Percentiles rank a stretch among this genome's conserved stretches.
These are phyloP conservation scores for Noctua fimbriata DNA, from an alignment of 2,888 invertebrate species.

Conservation along the genomic window DNA sequence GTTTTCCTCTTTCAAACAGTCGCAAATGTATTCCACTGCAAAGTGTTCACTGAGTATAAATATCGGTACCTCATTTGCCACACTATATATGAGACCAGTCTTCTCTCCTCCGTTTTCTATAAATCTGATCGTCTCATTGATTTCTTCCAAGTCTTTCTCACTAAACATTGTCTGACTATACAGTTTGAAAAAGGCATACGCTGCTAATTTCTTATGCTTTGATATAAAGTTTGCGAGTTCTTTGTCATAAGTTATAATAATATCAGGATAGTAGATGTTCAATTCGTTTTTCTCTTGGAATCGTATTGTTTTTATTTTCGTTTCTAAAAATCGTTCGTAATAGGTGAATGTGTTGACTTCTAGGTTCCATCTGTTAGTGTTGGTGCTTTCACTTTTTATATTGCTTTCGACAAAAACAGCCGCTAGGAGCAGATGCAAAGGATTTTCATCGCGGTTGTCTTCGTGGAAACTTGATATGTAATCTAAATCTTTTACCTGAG, in stretches of 20 bases:
- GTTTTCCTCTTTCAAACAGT: conserved; percentile 32
- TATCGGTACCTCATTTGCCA: conserved; percentile 35
- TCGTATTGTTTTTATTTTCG: conserved; percentile 44
- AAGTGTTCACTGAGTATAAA: conserved; percentile 55
- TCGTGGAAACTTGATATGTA: background rate
- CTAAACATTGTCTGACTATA: conserved; percentile 18
- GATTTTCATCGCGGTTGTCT: conserved; percentile 2
- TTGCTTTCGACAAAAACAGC: conserved; percentile 48
- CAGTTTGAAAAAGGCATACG: conserved; percentile 35
- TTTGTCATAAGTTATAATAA: conserved; percentile 36
- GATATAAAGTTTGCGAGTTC: conserved; percentile 43
- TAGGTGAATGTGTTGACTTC: conserved; percentile 33
- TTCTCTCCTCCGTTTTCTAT: conserved; percentile 47
- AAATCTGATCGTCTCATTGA: conserved; percentile 15
- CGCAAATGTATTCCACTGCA: conserved; percentile 53
- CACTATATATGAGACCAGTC: conserved; percentile 43
- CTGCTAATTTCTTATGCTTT: conserved; percentile 52
- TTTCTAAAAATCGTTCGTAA: conserved; percentile 53
- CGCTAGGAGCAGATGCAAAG: conserved; percentile 52
- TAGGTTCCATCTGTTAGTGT: conserved; percentile 30
- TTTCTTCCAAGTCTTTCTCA: conserved; percentile 22
- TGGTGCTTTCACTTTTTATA: conserved; percentile 22
- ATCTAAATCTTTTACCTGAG: background rate
- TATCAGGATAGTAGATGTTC: conserved; percentile 41
- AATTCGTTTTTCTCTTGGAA: conserved; percentile 53